Evolutionary conservation across 53 echinoderm and acorn worm species (phyloP).

Genomic region (Hippasteria phrygiana): DNA sequence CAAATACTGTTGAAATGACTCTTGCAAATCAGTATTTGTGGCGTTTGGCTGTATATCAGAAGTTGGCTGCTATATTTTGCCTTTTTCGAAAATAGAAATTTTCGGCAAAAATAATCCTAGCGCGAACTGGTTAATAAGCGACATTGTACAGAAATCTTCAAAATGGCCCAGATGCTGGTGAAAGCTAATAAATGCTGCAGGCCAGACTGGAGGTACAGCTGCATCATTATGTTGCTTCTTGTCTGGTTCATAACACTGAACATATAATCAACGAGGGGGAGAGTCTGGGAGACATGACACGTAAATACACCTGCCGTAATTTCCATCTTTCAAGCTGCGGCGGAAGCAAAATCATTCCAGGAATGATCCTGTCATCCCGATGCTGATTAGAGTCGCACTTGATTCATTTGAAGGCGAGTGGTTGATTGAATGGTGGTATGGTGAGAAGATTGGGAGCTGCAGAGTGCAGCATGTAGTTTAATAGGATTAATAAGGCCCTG

Average conservation of each 20-base stretch:
- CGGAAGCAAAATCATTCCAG: conserved; percentile 3
- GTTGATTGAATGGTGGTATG: background rate
- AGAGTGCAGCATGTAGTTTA: background rate
- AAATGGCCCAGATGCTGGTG: too few relatives aligned
- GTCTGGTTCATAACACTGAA: background rate
- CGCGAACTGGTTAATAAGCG: too few relatives aligned
- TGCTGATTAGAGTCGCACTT: conserved; percentile 17
- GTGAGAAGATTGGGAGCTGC: background rate
- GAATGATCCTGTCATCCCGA: background rate
- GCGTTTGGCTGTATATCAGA: too few relatives aligned
- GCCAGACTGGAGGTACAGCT: too few relatives aligned
- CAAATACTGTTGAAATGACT: too few relatives aligned
- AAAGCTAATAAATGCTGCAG: too few relatives aligned
- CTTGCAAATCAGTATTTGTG: too few relatives aligned
- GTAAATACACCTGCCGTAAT: conserved; percentile 13
- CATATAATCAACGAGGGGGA: background rate
- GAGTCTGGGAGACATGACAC: background rate
- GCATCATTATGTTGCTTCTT: too few relatives aligned
- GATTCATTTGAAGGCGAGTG: background rate
- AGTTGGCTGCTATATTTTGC: too few relatives aligned
- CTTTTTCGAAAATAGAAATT: too few relatives aligned
- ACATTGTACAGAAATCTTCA: too few relatives aligned
- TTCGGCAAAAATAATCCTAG: too few relatives aligned
- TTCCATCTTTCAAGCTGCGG: conserved; percentile 8
- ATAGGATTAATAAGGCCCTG: background rate